Evolutionary conservation across 2,797 vertebrate species (phyloP), one percentile per base, ranked within the genome.

Genomic region (Smutsia gigantea): DNA sequence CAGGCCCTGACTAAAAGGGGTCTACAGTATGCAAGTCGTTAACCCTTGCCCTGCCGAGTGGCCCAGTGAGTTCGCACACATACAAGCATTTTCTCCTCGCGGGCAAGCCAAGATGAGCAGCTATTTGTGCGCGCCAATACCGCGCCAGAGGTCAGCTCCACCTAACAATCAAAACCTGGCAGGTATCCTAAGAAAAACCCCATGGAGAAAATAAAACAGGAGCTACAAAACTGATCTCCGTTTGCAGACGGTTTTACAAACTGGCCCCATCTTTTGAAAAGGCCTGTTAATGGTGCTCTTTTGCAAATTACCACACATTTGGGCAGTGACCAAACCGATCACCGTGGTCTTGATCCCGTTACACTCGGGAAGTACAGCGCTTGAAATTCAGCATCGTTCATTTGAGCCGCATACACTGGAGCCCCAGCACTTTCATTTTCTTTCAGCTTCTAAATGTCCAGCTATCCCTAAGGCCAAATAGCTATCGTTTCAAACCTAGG

Each of bases 11-110:
- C 92, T 97, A 88, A 96, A 95, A 97, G 94, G 86, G 85, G 82
- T 95, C 25, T 0, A 90, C 81, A 86, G 93, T 77, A 66, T 46
- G 75, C 92, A 75, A 96, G 97, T 71, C 81, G 94, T 97, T 97
- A 97, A 97, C 96, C 96, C 97, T 97, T 92, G 96, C 95, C 95
- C 96, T 93, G 68, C 94, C 81, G 94, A 87, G 90, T 66, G 42
- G 64, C 49, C 68, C 29, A 15, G 39, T 66, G 66, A 53, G 64
- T 92, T 89, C 95, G 77, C 86, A 90, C 74, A 79, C n/a, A 23
- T 2, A 55, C 15, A 79, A 96, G 95, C 79, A 91, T 93, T 90
- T 87, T 92, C 69, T 92, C 79, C 0, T 0, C 21, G 64, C 8
- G 5, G 42, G 37, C 0, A 0, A 87, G 95, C 84, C 89, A 91